A percentile compares a stretch with the other conserved stretches of the same genome.
These are phyloP conservation scores for Drosophila buzzatii DNA, from an alignment of 2,888 invertebrate species.

Conservation along the genomic window DNA sequence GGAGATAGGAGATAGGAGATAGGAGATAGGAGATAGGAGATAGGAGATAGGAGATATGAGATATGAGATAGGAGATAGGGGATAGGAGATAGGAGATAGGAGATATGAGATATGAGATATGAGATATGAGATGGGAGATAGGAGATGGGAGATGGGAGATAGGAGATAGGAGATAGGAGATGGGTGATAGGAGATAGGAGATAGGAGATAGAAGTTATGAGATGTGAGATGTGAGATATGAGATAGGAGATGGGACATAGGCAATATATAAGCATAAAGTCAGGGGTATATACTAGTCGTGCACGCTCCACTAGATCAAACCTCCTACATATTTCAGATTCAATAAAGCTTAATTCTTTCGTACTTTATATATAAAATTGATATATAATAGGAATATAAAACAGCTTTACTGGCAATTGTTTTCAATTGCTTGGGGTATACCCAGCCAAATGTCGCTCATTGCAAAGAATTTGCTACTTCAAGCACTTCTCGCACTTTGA, in stretches of 20 bases:
- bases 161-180: background rate
- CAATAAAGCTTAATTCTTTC: background rate
- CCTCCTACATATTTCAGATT: background rate
- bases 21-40: background rate
- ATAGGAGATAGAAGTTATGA: background rate
- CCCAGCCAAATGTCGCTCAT: background rate
- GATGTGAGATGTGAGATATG: too few relatives aligned
- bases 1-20: background rate
- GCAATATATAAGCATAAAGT: too few relatives aligned
- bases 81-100: background rate
- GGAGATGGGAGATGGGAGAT: background rate
- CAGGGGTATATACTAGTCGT: background rate
- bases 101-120: background rate
- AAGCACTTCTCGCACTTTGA: constrained; percentile 2
- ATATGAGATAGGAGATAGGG: background rate
- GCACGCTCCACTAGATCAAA: background rate
- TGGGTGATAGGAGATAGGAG: background rate
- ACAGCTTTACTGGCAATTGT: background rate
- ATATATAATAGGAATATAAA: background rate
- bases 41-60: background rate
- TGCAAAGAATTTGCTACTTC: constrained; percentile 1
- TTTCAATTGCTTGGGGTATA: constrained; percentile 5
- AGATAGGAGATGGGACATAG: too few relatives aligned
- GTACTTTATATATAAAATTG: background rate
- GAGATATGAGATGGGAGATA: background rate